Evolutionary conservation across 2,888 invertebrate genomes (phyloP), one percentile per base, ranked within the genome.

Genomic region (Hedya salicella): DNA sequence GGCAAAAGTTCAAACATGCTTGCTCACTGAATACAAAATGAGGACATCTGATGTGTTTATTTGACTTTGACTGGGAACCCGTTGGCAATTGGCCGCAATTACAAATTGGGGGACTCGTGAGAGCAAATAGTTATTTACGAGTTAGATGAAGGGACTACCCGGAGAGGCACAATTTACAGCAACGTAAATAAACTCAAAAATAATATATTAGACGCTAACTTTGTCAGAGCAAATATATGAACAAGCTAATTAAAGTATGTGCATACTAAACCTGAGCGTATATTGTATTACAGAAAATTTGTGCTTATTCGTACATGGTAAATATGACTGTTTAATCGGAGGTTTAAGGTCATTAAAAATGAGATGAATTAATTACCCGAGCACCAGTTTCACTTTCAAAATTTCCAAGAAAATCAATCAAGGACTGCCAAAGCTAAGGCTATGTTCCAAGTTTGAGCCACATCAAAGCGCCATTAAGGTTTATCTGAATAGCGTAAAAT

Each of bases 391-490:
- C 60, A 67, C 68, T 67, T 69, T 70, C 72, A 76, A 81, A 84
- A 83, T 84, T 83, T 76, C 75, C 74, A 80, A 81, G 80, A 82
- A 85, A 89, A 91, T 89, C 88, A 90, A 90, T 91, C 88, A 89
- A 84, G 82, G 71, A 74, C 82, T 86, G 84, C 80, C 85, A 88
- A 90, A 91, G 84, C 88, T 86, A 80, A 82, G 79, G 83, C 82
- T 80, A 77, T 79, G 79, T 80, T 82, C 77, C 78, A 79, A 84
- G 80, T 80, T 74, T 70, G 72, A 82, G 85, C 89, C 90, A 89
- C 91, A 91, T 91, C 91, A 91, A 91, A 91, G 89, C 79, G 79
- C 84, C 86, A 90, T 91, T 91, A 90, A 79, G 84, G 87, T 88
- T 87, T 87, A 91, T 90, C 87, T 90, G 83, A 86, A 88, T 83